Evolutionary conservation across 2,888 invertebrate species (phyloP), one percentile per base, ranked within the genome.

Genomic region (Platerodrilus igneus): DNA sequence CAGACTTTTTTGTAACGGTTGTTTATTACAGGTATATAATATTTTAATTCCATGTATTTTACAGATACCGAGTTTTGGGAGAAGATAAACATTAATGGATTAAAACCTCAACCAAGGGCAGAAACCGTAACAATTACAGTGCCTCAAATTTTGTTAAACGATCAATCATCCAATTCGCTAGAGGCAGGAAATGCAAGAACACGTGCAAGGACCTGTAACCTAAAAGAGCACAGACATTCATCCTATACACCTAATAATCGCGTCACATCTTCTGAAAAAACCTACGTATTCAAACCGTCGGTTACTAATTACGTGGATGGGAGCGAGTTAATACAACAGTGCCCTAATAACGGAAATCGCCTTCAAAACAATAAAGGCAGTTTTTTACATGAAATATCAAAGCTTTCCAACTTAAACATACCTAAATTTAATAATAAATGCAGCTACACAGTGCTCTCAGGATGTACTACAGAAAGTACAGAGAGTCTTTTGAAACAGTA

Each of bases 61-160:
- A 20, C 66, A 84, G 86, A 75, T 5, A 77, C 80, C 2, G 86
- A 86, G 65, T 74, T 75, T 4, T 87, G 87, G 86, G 86, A 87
- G 60, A 79, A 80, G 50, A 72, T 87, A 29, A 64, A 69, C 5
- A 76, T 81, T 27, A 65, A 70, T 3, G 77, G 79, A 9, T 59
- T 76, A 26, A 75, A 78, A 56, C 85, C 86, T 0, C 78, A 81
- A 17, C 78, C 83, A 1, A 76, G 83, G 47, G 79, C 83, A 15
- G 84, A 83, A 66, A 74, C 78, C 56, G 74, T 81, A 35, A 81
- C 79, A 9, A 70, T 83, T 42, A 76, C 81, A 2, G 74, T 83
- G 10, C 77, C 79, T 26, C 77, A 77, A 51, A 51, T 59, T 21
- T 64, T 74, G 22, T 66, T 78, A 10, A 63, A 60, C 40, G 58